Evolutionary conservation across 2,113 vertebrate species (phyloP).

Genomic region (Hiodon tergisus): DNA sequence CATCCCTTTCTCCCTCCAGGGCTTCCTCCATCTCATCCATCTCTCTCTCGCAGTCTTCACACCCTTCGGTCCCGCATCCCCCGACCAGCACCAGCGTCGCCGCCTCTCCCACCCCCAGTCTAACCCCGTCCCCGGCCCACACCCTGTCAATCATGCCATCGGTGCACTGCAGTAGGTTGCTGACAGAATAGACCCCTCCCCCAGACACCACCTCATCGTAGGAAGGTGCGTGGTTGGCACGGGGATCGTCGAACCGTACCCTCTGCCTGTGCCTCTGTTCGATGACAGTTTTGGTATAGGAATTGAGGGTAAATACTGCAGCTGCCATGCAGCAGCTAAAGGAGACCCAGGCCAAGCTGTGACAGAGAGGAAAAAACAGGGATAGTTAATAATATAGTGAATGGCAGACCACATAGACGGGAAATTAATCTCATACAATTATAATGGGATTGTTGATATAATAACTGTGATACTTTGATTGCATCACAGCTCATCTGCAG

Average conservation of each 20-base stretch:
- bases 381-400: not conserved
- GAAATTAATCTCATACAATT: no score
- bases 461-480: no score
- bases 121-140: not conserved
- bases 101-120: not conserved
- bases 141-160: not conserved
- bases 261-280: conserved; percentile 66
- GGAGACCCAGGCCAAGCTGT: conserved; percentile 73
- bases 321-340: conserved; percentile 78
- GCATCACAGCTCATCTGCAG: no score
- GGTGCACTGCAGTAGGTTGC: conserved; percentile 52
- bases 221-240: conserved; percentile 48
- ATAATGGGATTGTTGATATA: no score
- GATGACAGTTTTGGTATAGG: conserved; percentile 37
- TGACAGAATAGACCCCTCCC: conserved; percentile 60
- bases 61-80: conserved; percentile 55
- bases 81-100: conserved; percentile 59
- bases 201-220: conserved; percentile 59
- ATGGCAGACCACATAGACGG: not conserved
- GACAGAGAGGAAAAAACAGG: not conserved
- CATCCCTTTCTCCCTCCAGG: conserved; percentile 40
- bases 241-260: conserved; percentile 59
- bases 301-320: conserved; percentile 72
- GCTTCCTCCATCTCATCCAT: conserved; percentile 57
- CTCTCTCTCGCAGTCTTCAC: conserved; percentile 67